Evolutionary conservation across 2,888 invertebrate species (phyloP).

Genomic region (Rhyacophila evoluta): DNA sequence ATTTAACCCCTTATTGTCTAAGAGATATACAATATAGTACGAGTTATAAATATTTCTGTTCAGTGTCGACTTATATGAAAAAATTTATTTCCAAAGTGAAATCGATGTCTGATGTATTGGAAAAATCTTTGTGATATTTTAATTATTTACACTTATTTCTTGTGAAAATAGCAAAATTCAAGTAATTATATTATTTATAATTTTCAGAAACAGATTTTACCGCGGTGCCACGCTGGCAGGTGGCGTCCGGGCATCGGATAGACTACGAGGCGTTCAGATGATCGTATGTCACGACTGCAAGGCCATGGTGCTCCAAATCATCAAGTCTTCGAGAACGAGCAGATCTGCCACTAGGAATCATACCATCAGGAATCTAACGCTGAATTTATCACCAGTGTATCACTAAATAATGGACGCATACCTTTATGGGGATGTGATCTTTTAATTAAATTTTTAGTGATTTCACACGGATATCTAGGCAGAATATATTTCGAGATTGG

Average conservation of each 20-base stretch:
- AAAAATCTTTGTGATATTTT: no score
- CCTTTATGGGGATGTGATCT: neutral
- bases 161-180: no score
- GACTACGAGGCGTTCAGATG: slow-evolving; percentile 83
- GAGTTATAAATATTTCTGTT: no score
- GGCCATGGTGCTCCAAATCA: slow-evolving; percentile 93
- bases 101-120: no score
- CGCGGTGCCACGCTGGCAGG: slow-evolving; percentile 72
- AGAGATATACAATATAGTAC: no score
- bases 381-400: slow-evolving; percentile 87
- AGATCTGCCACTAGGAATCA: slow-evolving; percentile 87
- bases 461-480: neutral
- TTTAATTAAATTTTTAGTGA: neutral
- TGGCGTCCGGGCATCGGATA: slow-evolving; percentile 71
- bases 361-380: slow-evolving; percentile 83
- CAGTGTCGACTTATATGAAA: no score
- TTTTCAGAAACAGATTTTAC: slow-evolving; percentile 72
- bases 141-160: no score
- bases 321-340: slow-evolving; percentile 87
- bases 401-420: slow-evolving; percentile 58
- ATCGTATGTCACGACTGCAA: slow-evolving; percentile 95
- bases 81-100: no score
- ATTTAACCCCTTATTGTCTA: no score
- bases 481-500: neutral
- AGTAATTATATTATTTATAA: slow-evolving; percentile 19